These are phyloP conservation scores for Allolobophora icterica DNA, from an alignment of 2,888 invertebrate species.

Conservation along the genomic window DNA sequence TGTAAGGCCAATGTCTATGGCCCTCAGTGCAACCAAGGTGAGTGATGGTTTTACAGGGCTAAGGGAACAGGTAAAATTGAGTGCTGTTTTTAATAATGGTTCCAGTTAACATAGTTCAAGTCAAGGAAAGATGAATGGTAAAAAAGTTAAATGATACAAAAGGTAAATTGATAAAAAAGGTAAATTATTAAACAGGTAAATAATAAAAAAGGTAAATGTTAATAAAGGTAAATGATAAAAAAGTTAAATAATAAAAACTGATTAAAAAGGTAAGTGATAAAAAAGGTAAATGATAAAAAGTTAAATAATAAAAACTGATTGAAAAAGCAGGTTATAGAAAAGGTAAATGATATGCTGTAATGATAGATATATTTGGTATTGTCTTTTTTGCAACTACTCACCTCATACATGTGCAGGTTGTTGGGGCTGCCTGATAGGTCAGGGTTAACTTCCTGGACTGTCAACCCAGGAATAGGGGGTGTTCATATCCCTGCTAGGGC, in stretches of 20 bases:
- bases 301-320: too few species aligned
- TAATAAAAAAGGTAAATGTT: background rate
- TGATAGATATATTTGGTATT: background rate
- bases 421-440: background rate
- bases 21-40: slow-evolving; percentile 27
- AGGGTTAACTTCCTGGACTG: background rate
- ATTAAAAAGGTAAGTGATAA: background rate
- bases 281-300: background rate
- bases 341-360: background rate
- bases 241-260: too few species aligned
- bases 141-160: too few species aligned
- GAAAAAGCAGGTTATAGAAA: too few species aligned
- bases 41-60: background rate
- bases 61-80: too few species aligned
- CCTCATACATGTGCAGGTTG: too few species aligned
- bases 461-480: background rate
- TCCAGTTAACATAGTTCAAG: background rate
- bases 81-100: too few species aligned
- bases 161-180: too few species aligned
- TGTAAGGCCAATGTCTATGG: slow-evolving; percentile 34
- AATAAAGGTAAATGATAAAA: too few species aligned
- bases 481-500: background rate
- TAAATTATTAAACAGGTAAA: too few species aligned
- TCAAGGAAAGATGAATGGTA: background rate
- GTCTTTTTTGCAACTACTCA: background rate